These are phyloP conservation scores for Drosophila kambysellisi DNA, from an alignment of 2,888 invertebrate genomes.

Conservation along the genomic window DNA sequence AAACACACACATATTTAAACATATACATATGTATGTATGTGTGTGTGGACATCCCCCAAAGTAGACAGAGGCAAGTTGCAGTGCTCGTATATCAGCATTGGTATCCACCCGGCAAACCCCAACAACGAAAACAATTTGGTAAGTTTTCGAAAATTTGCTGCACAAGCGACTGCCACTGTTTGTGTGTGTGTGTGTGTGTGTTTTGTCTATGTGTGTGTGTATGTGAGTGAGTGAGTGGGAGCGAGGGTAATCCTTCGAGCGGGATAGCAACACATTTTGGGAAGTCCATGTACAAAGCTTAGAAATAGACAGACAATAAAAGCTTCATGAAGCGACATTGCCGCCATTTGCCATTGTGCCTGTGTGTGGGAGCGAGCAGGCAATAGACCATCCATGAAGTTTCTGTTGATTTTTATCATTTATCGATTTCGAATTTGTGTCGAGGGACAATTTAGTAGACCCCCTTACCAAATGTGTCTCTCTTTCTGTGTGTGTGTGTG, in stretches of 20 bases:
- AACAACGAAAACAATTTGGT: slow-evolving; percentile 82
- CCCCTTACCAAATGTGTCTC: slow-evolving; percentile 10
- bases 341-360: slow-evolving; percentile 60
- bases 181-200: slow-evolving; percentile 22
- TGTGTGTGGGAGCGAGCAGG: slow-evolving; percentile 55
- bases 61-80: slow-evolving; percentile 53
- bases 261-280: slow-evolving; percentile 67
- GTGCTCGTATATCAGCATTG: slow-evolving; percentile 77
- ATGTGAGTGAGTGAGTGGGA: slow-evolving; percentile 39
- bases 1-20: slow-evolving; percentile 10
- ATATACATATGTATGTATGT: slow-evolving; percentile 16
- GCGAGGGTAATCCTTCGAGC: slow-evolving; percentile 67
- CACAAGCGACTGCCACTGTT: slow-evolving; percentile 47
- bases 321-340: slow-evolving; percentile 80
- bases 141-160: slow-evolving; percentile 80
- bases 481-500: slow-evolving; percentile 22
- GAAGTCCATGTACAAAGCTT: slow-evolving; percentile 80
- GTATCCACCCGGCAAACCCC: slow-evolving; percentile 81
- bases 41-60: slow-evolving; percentile 60
- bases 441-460: slow-evolving; percentile 79
- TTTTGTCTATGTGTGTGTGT: slow-evolving; percentile 17
- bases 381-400: slow-evolving; percentile 75
- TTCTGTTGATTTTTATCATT: slow-evolving; percentile 84
- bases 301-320: slow-evolving; percentile 82
- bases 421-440: slow-evolving; percentile 84